phyloP scores from a whole-genome alignment of 1,140 invertebrate species.

The Gonatopus flavifemur region DNA sequence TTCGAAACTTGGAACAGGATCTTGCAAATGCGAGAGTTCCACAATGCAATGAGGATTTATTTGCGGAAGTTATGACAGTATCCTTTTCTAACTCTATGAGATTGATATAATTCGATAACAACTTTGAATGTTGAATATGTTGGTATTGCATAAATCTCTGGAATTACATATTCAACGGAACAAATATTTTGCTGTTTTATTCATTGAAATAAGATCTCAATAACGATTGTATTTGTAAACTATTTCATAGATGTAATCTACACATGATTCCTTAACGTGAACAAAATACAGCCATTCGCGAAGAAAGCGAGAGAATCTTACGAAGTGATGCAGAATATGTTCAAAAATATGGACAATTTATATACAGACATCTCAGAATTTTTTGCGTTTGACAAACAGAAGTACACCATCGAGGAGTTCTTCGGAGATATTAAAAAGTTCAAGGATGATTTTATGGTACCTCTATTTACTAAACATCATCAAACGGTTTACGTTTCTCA shows the following conservation, averaged over 20 bases:
- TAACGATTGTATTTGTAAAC: no score
- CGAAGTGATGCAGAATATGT: slow-evolving; percentile 89
- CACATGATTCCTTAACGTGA: slow-evolving; percentile 12
- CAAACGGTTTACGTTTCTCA: no score
- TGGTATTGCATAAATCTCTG: no score
- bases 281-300: slow-evolving; percentile 65
- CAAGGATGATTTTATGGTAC: slow-evolving; percentile 86
- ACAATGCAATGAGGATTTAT: slow-evolving; percentile 79
- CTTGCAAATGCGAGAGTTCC: slow-evolving; percentile 77
- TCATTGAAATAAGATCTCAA: no score
- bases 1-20: slow-evolving; percentile 86
- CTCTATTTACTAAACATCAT: no score
- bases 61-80: slow-evolving; percentile 82
- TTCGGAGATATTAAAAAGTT: slow-evolving; percentile 95
- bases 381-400: slow-evolving; percentile 89
- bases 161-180: no score
- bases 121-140: no score
- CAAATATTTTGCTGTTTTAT: no score
- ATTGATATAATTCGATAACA: no score
- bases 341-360: slow-evolving; percentile 86
- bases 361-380: slow-evolving; percentile 87
- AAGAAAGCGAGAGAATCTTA: slow-evolving; percentile 81
- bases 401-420: slow-evolving; percentile 95
- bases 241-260: no score
- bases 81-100: no score